A percentile compares a stretch with the other conserved stretches of the same genome.
Conservation (phyloP, 2,797 vertebrate species). For the Tokudaia muenninki region DNA sequence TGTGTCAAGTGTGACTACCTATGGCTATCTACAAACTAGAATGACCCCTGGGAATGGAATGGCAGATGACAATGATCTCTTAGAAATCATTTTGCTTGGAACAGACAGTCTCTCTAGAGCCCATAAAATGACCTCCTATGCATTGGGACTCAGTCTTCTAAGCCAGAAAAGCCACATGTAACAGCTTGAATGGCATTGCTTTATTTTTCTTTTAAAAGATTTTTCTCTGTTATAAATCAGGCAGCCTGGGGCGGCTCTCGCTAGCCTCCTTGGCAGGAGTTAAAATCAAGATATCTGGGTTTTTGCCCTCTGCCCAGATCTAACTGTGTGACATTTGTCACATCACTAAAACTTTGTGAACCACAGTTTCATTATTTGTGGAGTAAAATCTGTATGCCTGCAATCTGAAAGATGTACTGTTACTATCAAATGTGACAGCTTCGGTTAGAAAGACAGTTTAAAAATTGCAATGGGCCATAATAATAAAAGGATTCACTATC, state of each 20-base stretch:
- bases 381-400: not conserved
- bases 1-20: not conserved
- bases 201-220: constrained; percentile 61
- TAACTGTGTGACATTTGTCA: not conserved
- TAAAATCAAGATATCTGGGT: constrained; percentile 14
- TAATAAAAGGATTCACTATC: not conserved
- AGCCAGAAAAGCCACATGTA: constrained; percentile 13
- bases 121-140: constrained; percentile 22
- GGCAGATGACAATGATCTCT: not conserved
- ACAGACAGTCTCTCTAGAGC: not conserved
- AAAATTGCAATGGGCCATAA: not conserved
- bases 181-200: not conserved
- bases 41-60: constrained; percentile 33
- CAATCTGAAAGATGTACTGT: not conserved
- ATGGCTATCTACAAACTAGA: not conserved
- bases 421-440: not conserved
- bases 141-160: constrained; percentile 22
- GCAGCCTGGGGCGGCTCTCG: not conserved
- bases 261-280: not conserved
- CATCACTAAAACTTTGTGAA: constrained; percentile 8
- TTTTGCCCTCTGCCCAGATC: constrained; percentile 1
- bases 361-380: not conserved
- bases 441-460: not conserved
- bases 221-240: constrained; percentile 34
- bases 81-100: constrained; percentile 51